Evolutionary conservation across 1,140 invertebrate species (phyloP), one percentile per base, ranked within the genome.

Genomic region (Cataglyphis hispanica): DNA sequence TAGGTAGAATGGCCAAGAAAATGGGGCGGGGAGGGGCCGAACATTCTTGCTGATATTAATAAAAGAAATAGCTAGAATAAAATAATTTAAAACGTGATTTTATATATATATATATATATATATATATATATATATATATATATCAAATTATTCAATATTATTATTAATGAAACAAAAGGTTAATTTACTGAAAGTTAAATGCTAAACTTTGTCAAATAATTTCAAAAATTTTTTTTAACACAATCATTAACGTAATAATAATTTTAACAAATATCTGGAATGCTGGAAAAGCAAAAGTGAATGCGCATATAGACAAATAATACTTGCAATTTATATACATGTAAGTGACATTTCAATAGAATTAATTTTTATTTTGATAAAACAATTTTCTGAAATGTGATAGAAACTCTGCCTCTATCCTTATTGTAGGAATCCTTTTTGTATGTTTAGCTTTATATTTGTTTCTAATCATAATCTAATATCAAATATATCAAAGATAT

Each of bases 301-400:
- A 50, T 72, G 10, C 16, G 13, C 34, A 53, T n/a, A 56, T 22
- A 58, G 10, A 58, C 13, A 27, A 63, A 63, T 25, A 63, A 63
- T 63, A 27, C 25, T 61, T 61, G 25, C 16, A 31, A 27, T 4
- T 76, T 31, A 76, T 10, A 22, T 13, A 76, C 40, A 76, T 63
- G 7, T 19, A 63, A 63, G 27, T 27, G n/a, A 61, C 2, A 27
- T 27, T 43, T 56, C 31, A 13, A 34, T 6, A 56, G 0, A 74
- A 56, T 56, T 56, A 27, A 58, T 74, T 74, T 27, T 50, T 50
- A 19, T 50, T 58, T 16, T 13, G 53, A 34, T 74, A 31, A 74
- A 74, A 74, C 2, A 74, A 67, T 34, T 37, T 74, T 56, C 37
- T 13, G 22, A n/a, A 74, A 16, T 37, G 19, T 27, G 10, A 31